A percentile compares a stretch with the other conserved stretches of the same genome.
phyloP scores from a whole-genome alignment of 1,140 invertebrate genomes.

The Calephelis nemesis region DNA sequence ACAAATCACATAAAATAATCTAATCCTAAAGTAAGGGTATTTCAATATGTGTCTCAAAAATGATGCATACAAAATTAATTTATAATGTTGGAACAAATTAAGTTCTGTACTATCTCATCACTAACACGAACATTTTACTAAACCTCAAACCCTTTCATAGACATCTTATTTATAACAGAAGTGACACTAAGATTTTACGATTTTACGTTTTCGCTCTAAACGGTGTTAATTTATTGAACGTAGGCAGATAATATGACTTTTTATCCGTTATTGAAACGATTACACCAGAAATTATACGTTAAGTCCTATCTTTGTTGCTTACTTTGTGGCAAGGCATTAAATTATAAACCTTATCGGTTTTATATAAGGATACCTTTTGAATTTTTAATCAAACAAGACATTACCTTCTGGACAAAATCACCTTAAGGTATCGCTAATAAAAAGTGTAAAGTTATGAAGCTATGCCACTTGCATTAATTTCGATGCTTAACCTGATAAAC shows the following conservation, averaged over 20 bases:
- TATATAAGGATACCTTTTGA: slow-evolving; percentile 40
- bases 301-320: slow-evolving; percentile 42
- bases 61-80: too few relatives aligned
- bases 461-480: slow-evolving; percentile 78
- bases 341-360: slow-evolving; percentile 34
- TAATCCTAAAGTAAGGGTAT: too few relatives aligned
- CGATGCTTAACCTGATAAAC: slow-evolving; percentile 78
- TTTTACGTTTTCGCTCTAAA: slow-evolving; percentile 78
- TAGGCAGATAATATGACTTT: slow-evolving; percentile 79
- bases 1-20: too few relatives aligned
- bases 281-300: slow-evolving; percentile 77
- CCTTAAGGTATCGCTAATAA: slow-evolving; percentile 74
- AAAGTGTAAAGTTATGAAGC: slow-evolving; percentile 77
- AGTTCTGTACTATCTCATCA: not conserved
- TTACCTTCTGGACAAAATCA: slow-evolving; percentile 67
- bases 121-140: slow-evolving; percentile 54
- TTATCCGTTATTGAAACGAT: slow-evolving; percentile 77
- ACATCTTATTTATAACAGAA: slow-evolving; percentile 74
- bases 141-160: slow-evolving; percentile 47
- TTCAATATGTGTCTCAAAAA: too few relatives aligned
- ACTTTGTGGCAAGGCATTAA: not conserved
- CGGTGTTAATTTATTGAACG: slow-evolving; percentile 79
- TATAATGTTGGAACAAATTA: too few relatives aligned
- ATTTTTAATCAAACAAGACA: slow-evolving; percentile 37
- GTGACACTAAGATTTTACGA: slow-evolving; percentile 75